Evolutionary conservation across 2,113 vertebrate species (phyloP).

Genomic region (Thalassoma bifasciatum): DNA sequence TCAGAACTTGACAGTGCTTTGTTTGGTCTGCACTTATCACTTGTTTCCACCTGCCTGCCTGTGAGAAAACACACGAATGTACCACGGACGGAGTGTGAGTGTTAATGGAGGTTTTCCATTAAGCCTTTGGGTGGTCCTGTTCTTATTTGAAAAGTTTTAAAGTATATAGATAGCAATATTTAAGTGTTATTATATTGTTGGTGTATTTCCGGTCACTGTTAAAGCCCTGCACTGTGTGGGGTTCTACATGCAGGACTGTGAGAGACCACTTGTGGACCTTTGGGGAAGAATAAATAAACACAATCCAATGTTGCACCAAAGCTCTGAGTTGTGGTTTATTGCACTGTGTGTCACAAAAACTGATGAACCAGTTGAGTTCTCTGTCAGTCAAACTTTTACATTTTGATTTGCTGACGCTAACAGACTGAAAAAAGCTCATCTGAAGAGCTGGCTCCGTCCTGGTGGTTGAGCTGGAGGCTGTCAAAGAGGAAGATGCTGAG

Average conservation of each 20-base stretch:
- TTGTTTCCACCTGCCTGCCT: slow-evolving; percentile 62
- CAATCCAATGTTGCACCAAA: slow-evolving; percentile 75
- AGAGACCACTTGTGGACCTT: slow-evolving; percentile 66
- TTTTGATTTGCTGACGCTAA: too few relatives aligned
- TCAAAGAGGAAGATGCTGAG: too few relatives aligned
- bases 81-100: slow-evolving; percentile 53
- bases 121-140: slow-evolving; percentile 45
- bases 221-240: slow-evolving; percentile 34
- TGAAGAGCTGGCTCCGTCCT: too few relatives aligned
- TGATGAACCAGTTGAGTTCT: not conserved
- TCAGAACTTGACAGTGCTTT: slow-evolving; percentile 57
- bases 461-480: too few relatives aligned
- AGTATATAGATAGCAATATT: slow-evolving; percentile 81
- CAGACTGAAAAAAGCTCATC: too few relatives aligned
- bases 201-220: slow-evolving; percentile 71
- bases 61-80: slow-evolving; percentile 74
- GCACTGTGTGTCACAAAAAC: not conserved
- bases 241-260: slow-evolving; percentile 67
- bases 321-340: not conserved
- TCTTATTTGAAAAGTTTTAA: slow-evolving; percentile 56
- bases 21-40: slow-evolving; percentile 62
- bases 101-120: slow-evolving; percentile 39
- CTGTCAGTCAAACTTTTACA: not conserved
- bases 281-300: slow-evolving; percentile 74
- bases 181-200: slow-evolving; percentile 72